Evolutionary conservation across 2,888 invertebrate species (phyloP).

Genomic region (Ectemnius lituratus): DNA sequence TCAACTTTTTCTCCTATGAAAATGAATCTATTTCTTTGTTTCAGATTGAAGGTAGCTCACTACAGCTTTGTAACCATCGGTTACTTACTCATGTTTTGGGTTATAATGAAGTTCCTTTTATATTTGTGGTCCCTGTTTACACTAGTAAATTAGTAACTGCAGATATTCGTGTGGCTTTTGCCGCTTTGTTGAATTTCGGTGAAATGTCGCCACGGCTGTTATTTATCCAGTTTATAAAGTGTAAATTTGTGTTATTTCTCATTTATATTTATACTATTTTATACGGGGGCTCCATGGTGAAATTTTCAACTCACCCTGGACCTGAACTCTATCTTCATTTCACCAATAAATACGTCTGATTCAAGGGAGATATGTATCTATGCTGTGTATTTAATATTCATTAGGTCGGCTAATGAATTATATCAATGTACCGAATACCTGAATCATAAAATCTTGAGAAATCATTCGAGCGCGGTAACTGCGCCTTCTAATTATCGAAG

Average conservation of each 20-base stretch:
- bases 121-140: conserved; percentile 22
- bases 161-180: not conserved
- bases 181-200: not conserved
- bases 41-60: conserved; percentile 69
- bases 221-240: too few species aligned
- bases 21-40: conserved; percentile 23
- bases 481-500: conserved; percentile 27
- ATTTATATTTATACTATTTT: too few species aligned
- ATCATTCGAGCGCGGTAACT: conserved; percentile 13
- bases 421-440: not conserved
- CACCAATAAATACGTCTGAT: too few species aligned
- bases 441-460: not conserved
- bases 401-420: not conserved
- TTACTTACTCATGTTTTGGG: conserved; percentile 53
- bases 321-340: too few species aligned
- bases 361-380: not conserved
- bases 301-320: too few species aligned
- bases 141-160: conserved; percentile 11
- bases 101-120: not conserved
- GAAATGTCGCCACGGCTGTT: too few species aligned
- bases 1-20: not conserved
- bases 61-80: conserved; percentile 56
- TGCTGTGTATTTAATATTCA: not conserved
- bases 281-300: too few species aligned
- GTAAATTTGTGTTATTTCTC: too few species aligned